Percentiles rank a stretch among this genome's conserved stretches.
These are phyloP conservation scores for Spondyliosoma cantharus DNA, from an alignment of 2,797 vertebrate genomes.

Conservation along the genomic window DNA sequence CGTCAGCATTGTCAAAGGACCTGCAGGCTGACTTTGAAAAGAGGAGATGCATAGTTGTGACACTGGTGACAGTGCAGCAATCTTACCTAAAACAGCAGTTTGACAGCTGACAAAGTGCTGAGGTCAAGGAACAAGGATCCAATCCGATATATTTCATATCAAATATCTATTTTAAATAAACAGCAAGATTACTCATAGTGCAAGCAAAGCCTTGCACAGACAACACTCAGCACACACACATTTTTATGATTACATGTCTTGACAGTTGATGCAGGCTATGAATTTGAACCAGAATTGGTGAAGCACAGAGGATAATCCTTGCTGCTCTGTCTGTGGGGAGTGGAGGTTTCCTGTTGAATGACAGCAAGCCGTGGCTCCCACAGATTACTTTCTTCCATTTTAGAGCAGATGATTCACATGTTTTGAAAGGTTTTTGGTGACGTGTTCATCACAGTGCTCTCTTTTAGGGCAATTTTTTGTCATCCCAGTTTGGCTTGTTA, in stretches of 20 bases:
- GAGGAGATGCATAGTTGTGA: not conserved
- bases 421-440: constrained; percentile 58
- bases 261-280: constrained; percentile 56
- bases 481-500: constrained; percentile 29
- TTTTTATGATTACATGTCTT: constrained; percentile 49
- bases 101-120: constrained; percentile 4
- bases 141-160: constrained; percentile 5
- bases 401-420: constrained; percentile 58
- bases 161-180: constrained; percentile 18
- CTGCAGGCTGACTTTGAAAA: constrained; percentile 30
- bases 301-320: constrained; percentile 71
- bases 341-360: constrained; percentile 72
- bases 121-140: not conserved
- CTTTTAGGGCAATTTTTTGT: constrained; percentile 47
- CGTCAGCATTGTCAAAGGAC: constrained; percentile 43
- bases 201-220: constrained; percentile 9
- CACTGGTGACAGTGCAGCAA: constrained; percentile 12
- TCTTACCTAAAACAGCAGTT: constrained; percentile 5
- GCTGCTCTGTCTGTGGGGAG: constrained; percentile 56
- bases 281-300: constrained; percentile 55
- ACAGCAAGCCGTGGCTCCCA: constrained; percentile 65
- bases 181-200: not conserved
- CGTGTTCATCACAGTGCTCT: constrained; percentile 49
- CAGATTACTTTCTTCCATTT: constrained; percentile 71
- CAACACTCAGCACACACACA: constrained; percentile 1